Conservation (phyloP, 2,797 vertebrate species). For the Emys orbicularis region DNA sequence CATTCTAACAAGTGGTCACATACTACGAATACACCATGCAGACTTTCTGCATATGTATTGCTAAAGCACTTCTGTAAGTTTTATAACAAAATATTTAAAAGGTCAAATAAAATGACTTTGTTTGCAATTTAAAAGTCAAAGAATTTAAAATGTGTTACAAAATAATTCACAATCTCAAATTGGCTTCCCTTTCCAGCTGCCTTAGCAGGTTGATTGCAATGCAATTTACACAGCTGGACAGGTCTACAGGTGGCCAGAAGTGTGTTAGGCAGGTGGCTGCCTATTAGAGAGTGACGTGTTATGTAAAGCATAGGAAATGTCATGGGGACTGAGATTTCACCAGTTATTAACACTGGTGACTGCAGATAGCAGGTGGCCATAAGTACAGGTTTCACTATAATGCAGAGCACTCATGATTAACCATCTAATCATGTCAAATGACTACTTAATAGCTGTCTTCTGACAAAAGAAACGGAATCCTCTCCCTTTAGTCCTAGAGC, state of each 20-base stretch:
- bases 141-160: not conserved
- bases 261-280: slow-evolving; percentile 52
- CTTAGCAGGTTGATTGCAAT: not conserved
- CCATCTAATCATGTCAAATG: not conserved
- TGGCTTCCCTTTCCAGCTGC: not conserved
- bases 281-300: not conserved
- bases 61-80: not conserved
- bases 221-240: slow-evolving; percentile 56
- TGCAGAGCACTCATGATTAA: not conserved
- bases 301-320: not conserved
- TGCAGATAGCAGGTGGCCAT: not conserved
- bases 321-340: not conserved
- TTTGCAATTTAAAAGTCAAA: not conserved
- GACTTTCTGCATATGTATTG: not conserved
- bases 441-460: not conserved
- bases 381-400: not conserved
- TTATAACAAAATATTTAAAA: slow-evolving; percentile 12
- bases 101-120: slow-evolving; percentile 21
- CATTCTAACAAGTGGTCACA: not conserved
- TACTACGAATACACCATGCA: not conserved
- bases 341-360: not conserved
- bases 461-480: not conserved
- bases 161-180: not conserved
- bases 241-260: slow-evolving; percentile 47
- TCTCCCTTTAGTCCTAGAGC: too few species aligned